A percentile compares a stretch with the other conserved stretches of the same genome.
Evolutionary conservation across 2,797 vertebrate species (phyloP).

Genomic region (Dendrocincla fuliginosa): DNA sequence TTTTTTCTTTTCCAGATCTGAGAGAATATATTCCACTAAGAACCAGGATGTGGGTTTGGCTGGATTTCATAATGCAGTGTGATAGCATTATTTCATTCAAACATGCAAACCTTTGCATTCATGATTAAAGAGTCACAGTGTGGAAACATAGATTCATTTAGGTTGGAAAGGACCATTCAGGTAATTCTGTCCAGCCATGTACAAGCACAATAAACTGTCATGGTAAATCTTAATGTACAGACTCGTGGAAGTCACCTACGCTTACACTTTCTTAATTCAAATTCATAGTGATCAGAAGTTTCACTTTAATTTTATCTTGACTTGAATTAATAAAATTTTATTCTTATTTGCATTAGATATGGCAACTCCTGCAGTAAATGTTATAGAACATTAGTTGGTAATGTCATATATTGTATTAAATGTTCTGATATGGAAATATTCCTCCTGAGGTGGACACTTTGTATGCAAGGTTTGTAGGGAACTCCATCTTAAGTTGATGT

Average conservation of each 20-base stretch:
- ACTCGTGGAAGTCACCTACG: not conserved
- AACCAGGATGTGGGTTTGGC: not conserved
- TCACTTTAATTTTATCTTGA: not conserved
- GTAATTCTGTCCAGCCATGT: fast-evolving
- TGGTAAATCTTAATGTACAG: not conserved
- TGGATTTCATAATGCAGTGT: not conserved
- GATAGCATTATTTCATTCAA: not conserved
- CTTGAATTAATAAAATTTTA: not conserved
- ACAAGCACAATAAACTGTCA: not conserved
- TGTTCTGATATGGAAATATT: not conserved
- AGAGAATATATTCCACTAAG: not conserved
- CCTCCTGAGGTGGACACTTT: not conserved
- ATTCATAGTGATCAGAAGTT: not conserved
- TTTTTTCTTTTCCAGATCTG: not conserved
- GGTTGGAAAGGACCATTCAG: not conserved
- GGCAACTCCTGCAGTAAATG: not conserved
- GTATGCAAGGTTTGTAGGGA: not conserved
- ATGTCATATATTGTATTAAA: not conserved
- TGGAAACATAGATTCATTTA: not conserved
- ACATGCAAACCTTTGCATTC: not conserved
- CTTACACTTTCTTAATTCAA: not conserved
- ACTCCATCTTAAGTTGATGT: not conserved
- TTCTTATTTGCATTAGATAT: not conserved
- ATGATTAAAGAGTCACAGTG: not conserved
- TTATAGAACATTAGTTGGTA: not conserved